Base-by-base conservation (phyloP, 2,888 invertebrate species). In the Acholoe squamosa region DNA sequence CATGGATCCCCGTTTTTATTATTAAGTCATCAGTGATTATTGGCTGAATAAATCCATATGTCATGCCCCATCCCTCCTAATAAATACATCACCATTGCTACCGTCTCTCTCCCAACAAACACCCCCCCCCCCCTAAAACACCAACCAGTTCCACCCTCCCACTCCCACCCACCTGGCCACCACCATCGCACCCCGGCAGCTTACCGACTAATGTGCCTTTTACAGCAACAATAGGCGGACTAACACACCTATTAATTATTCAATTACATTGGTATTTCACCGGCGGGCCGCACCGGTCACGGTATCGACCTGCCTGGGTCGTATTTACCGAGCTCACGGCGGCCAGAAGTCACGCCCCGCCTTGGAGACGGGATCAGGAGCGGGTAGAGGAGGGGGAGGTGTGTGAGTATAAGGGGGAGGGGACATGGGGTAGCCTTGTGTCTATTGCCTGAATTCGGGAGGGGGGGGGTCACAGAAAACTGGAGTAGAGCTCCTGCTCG, bases 221-320 rank as follows among this genome's bases (percentile, higher is more conserved):
- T 34, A 43, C 43, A 34, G 80, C 80, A 80, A 80, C 80, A 80
- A 80, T 43, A 34, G 34, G 34, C 14, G 80, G 33, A 25, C 25
- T 80, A 80, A 80, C 80, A 80, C 34, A 43, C 80, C 80, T 80
- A 80, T 80, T 80, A 80, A 80, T 80, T 80, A 80, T 80, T 80
- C 80, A 80, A 80, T 80, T 80, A 80, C 80, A n/a, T 80, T 33
- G 16, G 80, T 80, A 80, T 80, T 80, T 43, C 43, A n/a, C 34
- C 33, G 14, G 34, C 80, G 19, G 34, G 34, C 43, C 43, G 43
- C 43, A 10, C 43, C 43, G 43, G 43, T 10, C n/a, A 22, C 43
- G 14, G 80, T 80, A 80, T 80, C 80, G 80, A 80, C 80, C 22
- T 34, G 80, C 0, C 80, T 10, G 71, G 31, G n/a, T 16, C 22